Evolutionary conservation across 2,113 vertebrate species (phyloP).

Genomic region (Mus pahari): DNA sequence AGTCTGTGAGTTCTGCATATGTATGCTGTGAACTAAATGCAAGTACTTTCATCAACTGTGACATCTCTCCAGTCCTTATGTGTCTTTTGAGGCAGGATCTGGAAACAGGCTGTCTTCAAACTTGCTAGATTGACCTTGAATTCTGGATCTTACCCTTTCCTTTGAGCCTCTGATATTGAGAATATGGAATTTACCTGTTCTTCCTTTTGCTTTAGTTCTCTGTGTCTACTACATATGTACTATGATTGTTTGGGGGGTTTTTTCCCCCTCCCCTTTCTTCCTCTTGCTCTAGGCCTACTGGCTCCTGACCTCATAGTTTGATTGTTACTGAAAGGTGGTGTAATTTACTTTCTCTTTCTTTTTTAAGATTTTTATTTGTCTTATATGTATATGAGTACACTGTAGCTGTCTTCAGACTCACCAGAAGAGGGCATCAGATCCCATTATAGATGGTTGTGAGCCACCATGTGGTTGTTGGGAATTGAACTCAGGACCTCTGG

Average conservation of each 20-base stretch:
- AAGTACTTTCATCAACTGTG: neutral
- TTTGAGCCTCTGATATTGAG: neutral
- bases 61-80: neutral
- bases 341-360: conserved; percentile 49
- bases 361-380: too few species aligned
- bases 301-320: neutral
- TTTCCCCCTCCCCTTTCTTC: too few species aligned
- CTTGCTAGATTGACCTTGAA: neutral
- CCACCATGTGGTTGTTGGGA: too few species aligned
- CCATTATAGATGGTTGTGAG: too few species aligned
- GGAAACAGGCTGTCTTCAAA: neutral
- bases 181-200: neutral
- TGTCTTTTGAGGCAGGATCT: neutral
- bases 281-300: too few species aligned
- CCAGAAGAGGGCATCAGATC: too few species aligned
- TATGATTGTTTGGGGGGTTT: too few species aligned
- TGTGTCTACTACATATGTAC: neutral
- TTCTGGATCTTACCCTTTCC: neutral
- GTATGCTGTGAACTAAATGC: neutral
- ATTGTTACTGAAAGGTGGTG: neutral
- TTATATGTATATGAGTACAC: too few species aligned
- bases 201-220: neutral
- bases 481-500: too few species aligned
- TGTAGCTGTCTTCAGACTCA: too few species aligned
- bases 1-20: neutral